Evolutionary conservation across 2,797 vertebrate species (phyloP).

Genomic region (Miichthys miiuy): DNA sequence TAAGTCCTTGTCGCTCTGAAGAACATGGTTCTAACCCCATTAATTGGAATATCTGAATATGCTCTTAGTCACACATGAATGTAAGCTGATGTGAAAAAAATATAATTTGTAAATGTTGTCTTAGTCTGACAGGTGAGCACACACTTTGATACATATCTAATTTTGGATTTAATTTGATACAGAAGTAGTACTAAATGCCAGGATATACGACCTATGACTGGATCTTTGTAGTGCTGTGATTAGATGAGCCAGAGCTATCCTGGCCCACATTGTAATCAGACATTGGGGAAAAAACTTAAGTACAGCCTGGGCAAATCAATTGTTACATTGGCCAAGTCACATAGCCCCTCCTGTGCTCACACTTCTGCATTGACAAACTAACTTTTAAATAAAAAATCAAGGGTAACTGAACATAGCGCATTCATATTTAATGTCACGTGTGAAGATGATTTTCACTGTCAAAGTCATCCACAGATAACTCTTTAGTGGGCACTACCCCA

Average conservation of each 20-base stretch:
- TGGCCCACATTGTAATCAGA: neutral
- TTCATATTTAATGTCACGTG: neutral
- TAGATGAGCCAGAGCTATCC: neutral
- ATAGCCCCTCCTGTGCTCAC: neutral
- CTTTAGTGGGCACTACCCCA: conserved; percentile 3
- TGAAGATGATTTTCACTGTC: neutral
- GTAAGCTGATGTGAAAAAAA: conserved; percentile 8
- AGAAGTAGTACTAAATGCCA: neutral
- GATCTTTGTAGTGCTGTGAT: neutral
- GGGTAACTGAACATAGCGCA: neutral
- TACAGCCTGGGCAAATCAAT: neutral
- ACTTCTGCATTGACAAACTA: neutral
- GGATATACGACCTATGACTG: neutral
- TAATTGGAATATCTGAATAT: conserved; percentile 23
- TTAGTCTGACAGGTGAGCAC: conserved; percentile 1
- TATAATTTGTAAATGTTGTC: neutral
- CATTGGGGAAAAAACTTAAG: neutral
- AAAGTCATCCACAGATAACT: neutral
- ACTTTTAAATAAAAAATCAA: neutral
- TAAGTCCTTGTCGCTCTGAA: conserved; percentile 2
- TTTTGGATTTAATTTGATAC: neutral
- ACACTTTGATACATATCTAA: neutral
- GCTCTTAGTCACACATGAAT: conserved; percentile 19
- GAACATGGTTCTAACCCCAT: conserved; percentile 2
- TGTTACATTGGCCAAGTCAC: neutral